Percentiles rank a stretch among this genome's conserved stretches.
phyloP scores from a whole-genome alignment of 1,140 invertebrate genomes.

The Rhysida immarginata region DNA sequence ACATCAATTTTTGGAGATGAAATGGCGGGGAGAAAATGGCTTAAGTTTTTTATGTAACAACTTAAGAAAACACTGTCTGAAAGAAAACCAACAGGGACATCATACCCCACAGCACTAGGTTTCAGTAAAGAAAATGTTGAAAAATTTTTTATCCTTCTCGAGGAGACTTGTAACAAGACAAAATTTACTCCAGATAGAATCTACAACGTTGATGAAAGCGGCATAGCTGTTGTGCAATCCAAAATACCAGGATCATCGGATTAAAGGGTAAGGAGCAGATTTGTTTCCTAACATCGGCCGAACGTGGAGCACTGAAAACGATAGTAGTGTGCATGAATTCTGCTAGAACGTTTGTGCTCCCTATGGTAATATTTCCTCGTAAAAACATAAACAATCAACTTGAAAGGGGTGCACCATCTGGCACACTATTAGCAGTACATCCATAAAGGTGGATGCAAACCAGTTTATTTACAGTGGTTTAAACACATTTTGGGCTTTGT shows the following conservation, averaged over 20 bases:
- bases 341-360: neutral
- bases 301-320: neutral
- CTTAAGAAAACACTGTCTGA: neutral
- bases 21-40: neutral
- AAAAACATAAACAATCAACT: slow-evolving; percentile 8
- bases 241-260: neutral
- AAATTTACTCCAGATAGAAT: neutral
- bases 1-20: neutral
- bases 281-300: neutral
- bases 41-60: neutral
- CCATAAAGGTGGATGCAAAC: too few species aligned
- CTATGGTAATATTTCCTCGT: slow-evolving; percentile 11
- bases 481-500: too few species aligned
- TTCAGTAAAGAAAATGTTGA: neutral
- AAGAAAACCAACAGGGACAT: neutral
- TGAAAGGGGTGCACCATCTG: slow-evolving; percentile 9
- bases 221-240: neutral
- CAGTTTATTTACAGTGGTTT: too few species aligned
- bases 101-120: neutral
- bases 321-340: slow-evolving; percentile 4
- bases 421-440: too few species aligned
- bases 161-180: neutral
- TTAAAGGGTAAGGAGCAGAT: neutral
- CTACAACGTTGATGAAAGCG: neutral
- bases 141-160: neutral